Base-by-base conservation (phyloP, 2,113 vertebrate genomes). In the Ramphastos sulfuratus region DNA sequence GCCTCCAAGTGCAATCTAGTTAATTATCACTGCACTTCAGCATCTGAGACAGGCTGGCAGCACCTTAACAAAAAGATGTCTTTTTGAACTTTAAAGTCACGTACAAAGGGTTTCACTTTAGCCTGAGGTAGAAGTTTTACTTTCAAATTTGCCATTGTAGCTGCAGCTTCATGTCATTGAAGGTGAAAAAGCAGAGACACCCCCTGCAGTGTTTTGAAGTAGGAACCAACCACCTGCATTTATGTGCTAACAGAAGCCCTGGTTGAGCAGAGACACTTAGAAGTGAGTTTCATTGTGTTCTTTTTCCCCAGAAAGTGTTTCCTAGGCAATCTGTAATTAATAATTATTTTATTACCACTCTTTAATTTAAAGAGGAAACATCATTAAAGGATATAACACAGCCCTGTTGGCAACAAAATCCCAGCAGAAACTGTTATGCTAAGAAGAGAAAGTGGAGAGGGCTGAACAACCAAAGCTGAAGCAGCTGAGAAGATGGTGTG, bases 31-130 rank as follows among this genome's bases (percentile, higher is more conserved):
- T 46, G 79, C 89, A 90, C 84, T 92, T 81, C 93, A 79, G 39
- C 70, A 81, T 50, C 85, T 55, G 54, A 90, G 61, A 72, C 77
- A 75, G 85, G 73, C 87, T 64, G 84, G 73, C 87, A 82, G 61
- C 18, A 2, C 6, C 5, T 56, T 74, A 79, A 86, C 90, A 81
- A 93, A 79, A 23, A 73, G 24, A 67, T 56, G n/a, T 65, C 80
- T 94, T 69, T 94, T 95, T 94, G 54, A 95, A 81, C 87, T 92
- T 88, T 69, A 65, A 95, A 95, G 66, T 46, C 61, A 5, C 2
- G 55, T 83, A 95, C 76, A 95, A 94, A 96, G 60, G 84, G 74
- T 95, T 95, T 93, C 93, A 90, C 92, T 96, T 95, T 85, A 96
- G 94, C 93, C 79, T 58, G 52, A 87, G 77, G 90, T 76, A 85